Base-by-base conservation (phyloP, 2,797 vertebrate species). In the Numenius phaeopus region DNA sequence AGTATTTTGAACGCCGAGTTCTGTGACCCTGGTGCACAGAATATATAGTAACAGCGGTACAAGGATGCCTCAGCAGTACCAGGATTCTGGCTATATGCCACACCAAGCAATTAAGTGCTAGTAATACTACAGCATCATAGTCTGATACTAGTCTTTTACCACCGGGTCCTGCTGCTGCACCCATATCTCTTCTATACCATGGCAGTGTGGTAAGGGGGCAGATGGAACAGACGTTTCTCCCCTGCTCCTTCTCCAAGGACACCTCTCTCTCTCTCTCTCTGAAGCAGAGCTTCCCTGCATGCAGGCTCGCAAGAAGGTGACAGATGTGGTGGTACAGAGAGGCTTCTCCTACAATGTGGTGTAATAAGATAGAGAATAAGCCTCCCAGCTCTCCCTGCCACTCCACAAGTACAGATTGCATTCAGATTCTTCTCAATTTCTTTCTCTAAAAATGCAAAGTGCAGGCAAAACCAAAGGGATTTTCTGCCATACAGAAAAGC, bases 231-330 rank as follows among this genome's bases (percentile, higher is more conserved):
- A 6, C 2, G 2, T 0, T 34, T 58, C 16, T 50, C 9, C 39
- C 29, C 11, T 10, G 5, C 49, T 59, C n/a, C 54, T 64, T 55
- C 20, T 24, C 29, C 32, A 70, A 6, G 52, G 72, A 58, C 1
- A 2, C 3, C 0, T 24, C 4, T 34, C 11, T 58, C 5, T 23
- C 5, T 23, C 26, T 6, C 11, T 58, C 5, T 21, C 27, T 7
- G 23, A 15, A 46, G 11, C 8, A n/a, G 20, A 57, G 27, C 42
- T 82, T 69, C 29, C 27, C 27, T 64, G 23, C 49, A 7, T 1
- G 6, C 8, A 44, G 19, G 27, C 20, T 59, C 34, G 2, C 9
- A 1, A 11, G 46, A 34, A 62, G 14, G 20, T 46, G 29, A 37
- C 62, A 52, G 40, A 44, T 46, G 16, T 15, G 6, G 29, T 52